These are phyloP conservation scores for Erebia palarica DNA, from an alignment of 2,888 invertebrate species.

Conservation along the genomic window DNA sequence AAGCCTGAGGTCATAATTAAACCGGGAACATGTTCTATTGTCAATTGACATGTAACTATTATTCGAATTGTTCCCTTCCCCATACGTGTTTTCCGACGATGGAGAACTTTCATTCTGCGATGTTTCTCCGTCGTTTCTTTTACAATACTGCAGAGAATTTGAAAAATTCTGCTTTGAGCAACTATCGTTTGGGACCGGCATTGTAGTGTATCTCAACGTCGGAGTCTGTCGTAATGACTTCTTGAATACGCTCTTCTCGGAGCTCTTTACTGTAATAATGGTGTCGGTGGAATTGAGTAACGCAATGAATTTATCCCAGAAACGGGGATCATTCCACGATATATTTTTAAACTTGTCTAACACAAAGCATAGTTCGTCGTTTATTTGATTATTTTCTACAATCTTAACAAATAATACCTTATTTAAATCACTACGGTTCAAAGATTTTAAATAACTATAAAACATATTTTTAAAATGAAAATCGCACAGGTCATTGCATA, in stretches of 20 bases:
- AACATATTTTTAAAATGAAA: constrained; percentile 78
- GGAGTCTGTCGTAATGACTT: constrained; percentile 75
- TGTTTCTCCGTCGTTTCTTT: constrained; percentile 74
- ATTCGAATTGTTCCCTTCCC: constrained; percentile 85
- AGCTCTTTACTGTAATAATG: constrained; percentile 75
- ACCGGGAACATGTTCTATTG: constrained; percentile 78
- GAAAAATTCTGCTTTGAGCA: constrained; percentile 81
- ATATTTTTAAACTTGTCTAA: constrained; percentile 84
- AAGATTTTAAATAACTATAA: constrained; percentile 75
- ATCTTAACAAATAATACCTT: constrained; percentile 76
- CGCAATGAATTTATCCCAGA: constrained; percentile 92
- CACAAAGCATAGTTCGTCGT: constrained; percentile 71
- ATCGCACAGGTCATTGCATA: constrained; percentile 74
- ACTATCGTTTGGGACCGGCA: constrained; percentile 78
- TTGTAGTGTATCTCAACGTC: constrained; percentile 81
- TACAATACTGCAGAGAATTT: constrained; percentile 76
- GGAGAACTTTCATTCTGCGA: constrained; percentile 83
- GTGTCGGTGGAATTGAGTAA: constrained; percentile 87
- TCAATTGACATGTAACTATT: constrained; percentile 87
- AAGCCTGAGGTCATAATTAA: constrained; percentile 81
- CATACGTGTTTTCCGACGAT: constrained; percentile 83
- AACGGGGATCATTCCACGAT: constrained; percentile 89
- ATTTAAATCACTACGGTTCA: constrained; percentile 74
- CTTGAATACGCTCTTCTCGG: constrained; percentile 78
- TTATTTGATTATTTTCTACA: constrained; percentile 75